Evolutionary conservation across 2,797 vertebrate species (phyloP).

Genomic region (Pipistrellus pygmaeus): DNA sequence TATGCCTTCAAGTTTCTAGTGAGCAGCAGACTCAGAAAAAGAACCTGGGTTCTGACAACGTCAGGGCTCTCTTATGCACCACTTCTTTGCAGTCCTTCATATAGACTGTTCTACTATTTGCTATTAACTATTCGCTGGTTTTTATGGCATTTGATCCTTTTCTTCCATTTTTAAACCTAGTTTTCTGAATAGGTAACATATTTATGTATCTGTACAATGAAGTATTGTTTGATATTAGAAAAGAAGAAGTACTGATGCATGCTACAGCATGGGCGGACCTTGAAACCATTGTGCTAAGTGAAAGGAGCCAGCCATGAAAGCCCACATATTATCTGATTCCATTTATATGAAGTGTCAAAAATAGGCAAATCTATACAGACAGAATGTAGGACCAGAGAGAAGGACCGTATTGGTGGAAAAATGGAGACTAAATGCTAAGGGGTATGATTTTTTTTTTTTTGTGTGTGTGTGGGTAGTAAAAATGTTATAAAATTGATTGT

Average conservation of each 20-base stretch:
- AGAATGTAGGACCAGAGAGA: not conserved
- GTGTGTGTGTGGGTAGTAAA: not conserved
- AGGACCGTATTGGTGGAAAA: not conserved
- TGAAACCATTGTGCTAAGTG: not conserved
- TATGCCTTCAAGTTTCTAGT: not conserved
- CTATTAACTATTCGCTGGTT: not conserved
- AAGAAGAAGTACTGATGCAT: not conserved
- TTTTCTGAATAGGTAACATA: not conserved
- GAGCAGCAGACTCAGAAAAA: not conserved
- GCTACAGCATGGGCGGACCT: not conserved
- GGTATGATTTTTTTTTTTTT: not conserved
- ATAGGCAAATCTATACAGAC: not conserved
- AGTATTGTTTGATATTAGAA: not conserved
- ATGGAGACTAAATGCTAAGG: not conserved
- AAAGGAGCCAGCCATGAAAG: not conserved
- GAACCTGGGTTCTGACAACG: not conserved
- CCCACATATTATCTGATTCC: not conserved
- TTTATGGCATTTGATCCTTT: not conserved
- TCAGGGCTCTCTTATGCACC: fast-evolving
- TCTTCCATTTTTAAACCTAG: not conserved
- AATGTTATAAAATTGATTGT: not conserved
- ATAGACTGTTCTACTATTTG: not conserved
- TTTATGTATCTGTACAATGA: not conserved
- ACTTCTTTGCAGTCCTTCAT: not conserved
- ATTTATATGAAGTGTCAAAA: not conserved